These are phyloP conservation scores for Crotalus viridis DNA, from an alignment of 2,113 vertebrate genomes.

Conservation along the genomic window DNA sequence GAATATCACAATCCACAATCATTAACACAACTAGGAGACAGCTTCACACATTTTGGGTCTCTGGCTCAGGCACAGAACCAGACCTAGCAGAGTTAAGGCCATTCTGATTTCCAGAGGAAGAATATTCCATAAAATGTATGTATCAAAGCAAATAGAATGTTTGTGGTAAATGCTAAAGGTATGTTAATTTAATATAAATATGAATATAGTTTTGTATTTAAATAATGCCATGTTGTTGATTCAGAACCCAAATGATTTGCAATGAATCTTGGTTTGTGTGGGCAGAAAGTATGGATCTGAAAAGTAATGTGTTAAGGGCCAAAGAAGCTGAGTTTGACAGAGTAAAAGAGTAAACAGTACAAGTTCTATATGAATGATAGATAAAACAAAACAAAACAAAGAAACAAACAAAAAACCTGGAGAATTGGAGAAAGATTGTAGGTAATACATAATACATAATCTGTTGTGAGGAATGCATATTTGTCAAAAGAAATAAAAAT, in stretches of 20 bases:
- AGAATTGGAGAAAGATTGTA: not conserved
- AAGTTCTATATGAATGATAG: not conserved
- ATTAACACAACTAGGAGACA: not conserved
- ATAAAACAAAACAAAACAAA: not conserved
- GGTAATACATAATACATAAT: not conserved
- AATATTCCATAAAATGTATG: not conserved
- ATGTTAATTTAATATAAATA: not conserved
- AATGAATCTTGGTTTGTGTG: not conserved
- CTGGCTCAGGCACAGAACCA: not conserved
- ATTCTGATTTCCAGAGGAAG: not conserved
- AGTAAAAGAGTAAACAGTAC: not conserved
- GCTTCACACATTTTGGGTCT: not conserved
- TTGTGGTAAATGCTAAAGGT: not conserved
- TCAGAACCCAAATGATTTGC: not conserved
- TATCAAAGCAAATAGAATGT: not conserved
- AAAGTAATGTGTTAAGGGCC: not conserved
- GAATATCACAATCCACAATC: not conserved
- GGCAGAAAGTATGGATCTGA: not conserved
- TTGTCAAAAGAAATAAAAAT: not conserved
- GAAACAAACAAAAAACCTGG: not conserved
- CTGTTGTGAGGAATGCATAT: not conserved
- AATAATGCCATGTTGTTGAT: not conserved
- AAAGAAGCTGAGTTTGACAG: not conserved
- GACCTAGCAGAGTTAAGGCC: not conserved
- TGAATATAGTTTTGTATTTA: not conserved